Evolutionary conservation across 1,140 invertebrate genomes (phyloP), one percentile per base, ranked within the genome.

Genomic region (Cotesia vestalis): DNA sequence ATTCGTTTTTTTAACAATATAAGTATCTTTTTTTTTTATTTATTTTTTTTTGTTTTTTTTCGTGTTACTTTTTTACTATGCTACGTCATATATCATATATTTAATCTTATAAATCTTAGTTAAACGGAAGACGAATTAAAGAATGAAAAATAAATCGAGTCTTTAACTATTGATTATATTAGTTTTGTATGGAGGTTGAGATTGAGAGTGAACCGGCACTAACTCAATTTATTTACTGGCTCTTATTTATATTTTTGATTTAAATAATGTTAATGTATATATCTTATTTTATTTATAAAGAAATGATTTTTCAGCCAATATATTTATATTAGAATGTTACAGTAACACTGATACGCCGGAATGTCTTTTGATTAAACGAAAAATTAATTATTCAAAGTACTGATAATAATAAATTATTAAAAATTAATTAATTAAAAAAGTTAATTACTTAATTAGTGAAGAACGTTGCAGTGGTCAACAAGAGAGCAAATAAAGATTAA

Each of bases 271-370:
- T 64, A 61, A 72, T 69, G 61, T 61, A 71, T 66, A 75, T 77
- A 82, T 73, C 74, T 75, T 73, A 82, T 82, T 80, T 55, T 55
- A 14, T 55, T 3, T 57, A 57, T 57, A 0, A 46, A 46, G 11
- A 9, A 2, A 14, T 57, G 12, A 14, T 57, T 57, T 57, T 46
- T 8, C 2, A 46, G 40, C 40, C 40, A 8, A 46, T 46, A 46
- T 46, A 9, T 46, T 5, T 46, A 46, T 46, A 46, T 9, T 46
- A 80, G 81, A 85, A 85, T 84, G 83, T 85, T 82, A 82, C 81
- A 84, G 83, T 82, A 84, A 77, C 78, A 72, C 81, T 84, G 80
- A 75, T 81, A 82, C 76, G 66, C 81, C 80, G 84, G 84, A 85
- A 85, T 85, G 84, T 85, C 72, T 81, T 80, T 79, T 77, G 38